Conservation (phyloP, 2,888 invertebrate species). For the Sarcophaga rosellei region DNA sequence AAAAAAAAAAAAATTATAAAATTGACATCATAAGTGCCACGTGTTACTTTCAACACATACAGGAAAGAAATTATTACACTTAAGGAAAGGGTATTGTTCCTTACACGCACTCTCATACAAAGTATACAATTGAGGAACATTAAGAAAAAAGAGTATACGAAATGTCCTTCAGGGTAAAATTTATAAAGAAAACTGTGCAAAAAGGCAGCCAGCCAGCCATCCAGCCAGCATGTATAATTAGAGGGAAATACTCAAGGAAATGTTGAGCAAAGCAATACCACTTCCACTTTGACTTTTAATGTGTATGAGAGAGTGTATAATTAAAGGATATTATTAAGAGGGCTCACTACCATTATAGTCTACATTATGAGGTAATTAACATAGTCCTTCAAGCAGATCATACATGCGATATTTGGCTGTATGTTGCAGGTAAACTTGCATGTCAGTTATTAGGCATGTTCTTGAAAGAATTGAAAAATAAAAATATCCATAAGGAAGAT, state of each 20-base stretch:
- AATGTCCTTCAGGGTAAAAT: background rate
- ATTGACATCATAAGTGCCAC: constrained; percentile 59
- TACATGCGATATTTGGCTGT: constrained; percentile 46
- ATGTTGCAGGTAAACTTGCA: background rate
- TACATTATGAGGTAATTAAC: constrained; percentile 51
- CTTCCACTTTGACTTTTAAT: background rate
- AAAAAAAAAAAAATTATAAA: constrained; percentile 25
- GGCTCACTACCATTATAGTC: constrained; percentile 35
- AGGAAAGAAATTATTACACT: constrained; percentile 38
- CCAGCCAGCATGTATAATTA: constrained; percentile 48
- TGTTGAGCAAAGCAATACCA: background rate
- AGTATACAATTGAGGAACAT: background rate
- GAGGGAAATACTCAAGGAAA: constrained; percentile 58
- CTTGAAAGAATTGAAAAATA: too few species aligned
- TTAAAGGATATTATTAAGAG: constrained; percentile 57
- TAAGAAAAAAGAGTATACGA: background rate
- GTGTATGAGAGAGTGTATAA: constrained; percentile 9
- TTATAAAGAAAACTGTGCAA: background rate
- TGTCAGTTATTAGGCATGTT: too few species aligned
- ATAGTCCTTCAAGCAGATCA: constrained; percentile 49
- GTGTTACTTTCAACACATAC: constrained; percentile 53
- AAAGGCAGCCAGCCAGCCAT: background rate
- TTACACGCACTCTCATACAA: background rate
- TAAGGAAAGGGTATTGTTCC: background rate
- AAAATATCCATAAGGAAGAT: too few species aligned